Percentiles rank a stretch among this genome's conserved stretches.
phyloP scores from a whole-genome alignment of 35 echinoderm and acorn worm genomes.

The Stichopus chloronotus region DNA sequence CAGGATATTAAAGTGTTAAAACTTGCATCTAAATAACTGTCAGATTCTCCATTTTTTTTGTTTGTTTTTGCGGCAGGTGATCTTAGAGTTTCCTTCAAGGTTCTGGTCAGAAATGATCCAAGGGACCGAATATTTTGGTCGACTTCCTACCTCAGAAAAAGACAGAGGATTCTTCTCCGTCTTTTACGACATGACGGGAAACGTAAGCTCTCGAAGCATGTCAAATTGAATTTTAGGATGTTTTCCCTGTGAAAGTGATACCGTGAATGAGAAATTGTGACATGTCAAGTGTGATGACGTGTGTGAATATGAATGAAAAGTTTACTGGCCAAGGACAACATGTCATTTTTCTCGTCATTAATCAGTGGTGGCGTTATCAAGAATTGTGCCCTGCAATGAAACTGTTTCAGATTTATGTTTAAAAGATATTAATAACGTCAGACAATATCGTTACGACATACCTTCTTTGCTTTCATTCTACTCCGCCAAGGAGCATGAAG shows the following conservation, averaged over 20 bases:
- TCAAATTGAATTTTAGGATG: neutral
- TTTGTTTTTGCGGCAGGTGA: constrained; percentile 57
- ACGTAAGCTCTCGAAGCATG: constrained; percentile 55
- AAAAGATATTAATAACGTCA: too few relatives aligned
- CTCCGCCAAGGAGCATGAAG: too few relatives aligned
- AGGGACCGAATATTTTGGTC: constrained; percentile 93
- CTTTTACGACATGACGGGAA: constrained; percentile 97
- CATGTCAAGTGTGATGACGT: neutral
- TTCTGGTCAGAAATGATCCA: constrained; percentile 84
- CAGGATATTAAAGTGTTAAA: too few relatives aligned
- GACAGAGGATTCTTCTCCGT: constrained; percentile 85
- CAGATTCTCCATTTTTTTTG: neutral
- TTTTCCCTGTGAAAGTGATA: neutral
- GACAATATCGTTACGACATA: too few relatives aligned
- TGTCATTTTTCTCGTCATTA: too few relatives aligned
- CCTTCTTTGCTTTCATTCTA: too few relatives aligned
- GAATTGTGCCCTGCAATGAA: too few relatives aligned
- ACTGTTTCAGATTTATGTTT: too few relatives aligned
- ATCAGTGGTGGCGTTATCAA: too few relatives aligned
- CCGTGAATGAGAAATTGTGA: neutral
- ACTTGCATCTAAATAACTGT: neutral
- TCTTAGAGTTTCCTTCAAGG: constrained; percentile 78
- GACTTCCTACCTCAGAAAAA: constrained; percentile 75
- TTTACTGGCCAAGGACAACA: too few relatives aligned
- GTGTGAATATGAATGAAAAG: neutral